These are phyloP conservation scores for Megalops cyprinoides DNA, from an alignment of 2,797 vertebrate genomes.

Conservation along the genomic window DNA sequence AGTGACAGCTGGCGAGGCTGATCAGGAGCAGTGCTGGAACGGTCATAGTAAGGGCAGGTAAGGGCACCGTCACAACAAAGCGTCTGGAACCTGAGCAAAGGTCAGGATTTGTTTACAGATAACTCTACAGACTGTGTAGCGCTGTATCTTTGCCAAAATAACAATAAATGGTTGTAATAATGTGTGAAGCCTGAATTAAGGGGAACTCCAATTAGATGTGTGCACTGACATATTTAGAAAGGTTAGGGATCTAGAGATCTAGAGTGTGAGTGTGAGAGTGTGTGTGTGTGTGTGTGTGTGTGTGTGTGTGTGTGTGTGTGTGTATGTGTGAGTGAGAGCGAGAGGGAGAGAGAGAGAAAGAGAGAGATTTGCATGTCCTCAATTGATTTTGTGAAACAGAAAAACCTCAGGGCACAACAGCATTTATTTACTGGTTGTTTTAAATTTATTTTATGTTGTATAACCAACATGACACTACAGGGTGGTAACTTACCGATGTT, in stretches of 20 bases:
- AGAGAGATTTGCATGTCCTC: constrained; percentile 34
- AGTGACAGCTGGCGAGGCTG: constrained; percentile 75
- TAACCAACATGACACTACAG: background rate
- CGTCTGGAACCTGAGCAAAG: constrained; percentile 41
- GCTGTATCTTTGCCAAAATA: background rate
- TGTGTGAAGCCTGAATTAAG: background rate
- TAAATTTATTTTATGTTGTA: constrained; percentile 22
- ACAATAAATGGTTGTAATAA: too few species aligned
- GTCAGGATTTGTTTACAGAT: background rate
- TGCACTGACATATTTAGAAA: too few species aligned
- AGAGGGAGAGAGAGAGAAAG: background rate
- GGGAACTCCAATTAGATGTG: too few species aligned
- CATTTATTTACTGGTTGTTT: constrained; percentile 1
- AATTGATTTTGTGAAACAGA: background rate
- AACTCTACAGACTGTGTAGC: background rate
- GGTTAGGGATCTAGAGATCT: too few species aligned
- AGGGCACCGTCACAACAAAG: background rate
- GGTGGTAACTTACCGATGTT: constrained; percentile 24
- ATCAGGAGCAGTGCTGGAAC: constrained; percentile 96
- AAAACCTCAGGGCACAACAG: background rate
- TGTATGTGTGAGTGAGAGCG: background rate
- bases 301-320: background rate
- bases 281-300: background rate
- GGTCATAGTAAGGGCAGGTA: constrained; percentile 93
- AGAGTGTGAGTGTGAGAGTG: background rate